Evolutionary conservation across 2,888 invertebrate genomes (phyloP).

Genomic region (Cotesia congregata): DNA sequence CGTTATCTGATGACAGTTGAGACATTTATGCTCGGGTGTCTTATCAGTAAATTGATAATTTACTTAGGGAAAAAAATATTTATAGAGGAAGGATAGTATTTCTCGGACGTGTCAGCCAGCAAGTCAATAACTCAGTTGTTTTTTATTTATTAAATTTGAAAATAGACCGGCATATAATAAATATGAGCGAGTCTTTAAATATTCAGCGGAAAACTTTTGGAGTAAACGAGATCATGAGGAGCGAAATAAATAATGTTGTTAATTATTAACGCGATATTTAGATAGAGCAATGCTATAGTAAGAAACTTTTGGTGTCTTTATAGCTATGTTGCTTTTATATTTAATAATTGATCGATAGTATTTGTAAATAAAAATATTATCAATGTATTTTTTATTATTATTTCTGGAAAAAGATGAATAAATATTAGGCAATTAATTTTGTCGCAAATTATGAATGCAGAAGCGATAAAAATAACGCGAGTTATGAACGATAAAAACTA

Average conservation of each 20-base stretch:
- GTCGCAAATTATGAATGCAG: background rate
- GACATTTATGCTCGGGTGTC: background rate
- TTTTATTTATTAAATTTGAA: background rate
- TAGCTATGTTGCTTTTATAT: no score
- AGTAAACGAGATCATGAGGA: background rate
- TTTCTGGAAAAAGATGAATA: no score
- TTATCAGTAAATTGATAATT: background rate
- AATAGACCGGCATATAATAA: background rate
- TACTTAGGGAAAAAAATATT: background rate
- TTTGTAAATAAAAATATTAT: no score
- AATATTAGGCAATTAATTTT: no score
- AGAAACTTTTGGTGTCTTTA: no score
- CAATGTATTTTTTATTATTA: no score
- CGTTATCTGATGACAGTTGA: background rate
- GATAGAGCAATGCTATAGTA: no score
- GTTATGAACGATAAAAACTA: background rate
- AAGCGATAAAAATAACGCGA: background rate
- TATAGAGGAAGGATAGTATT: background rate
- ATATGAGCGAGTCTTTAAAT: background rate
- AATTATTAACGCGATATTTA: no score
- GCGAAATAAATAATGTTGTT: background rate
- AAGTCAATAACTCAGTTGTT: background rate
- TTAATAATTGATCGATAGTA: no score
- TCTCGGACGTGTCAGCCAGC: background rate
- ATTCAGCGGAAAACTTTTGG: background rate